Evolutionary conservation across 2,797 vertebrate species (phyloP), one percentile per base, ranked within the genome.

Genomic region (Etheostoma nigrum): DNA sequence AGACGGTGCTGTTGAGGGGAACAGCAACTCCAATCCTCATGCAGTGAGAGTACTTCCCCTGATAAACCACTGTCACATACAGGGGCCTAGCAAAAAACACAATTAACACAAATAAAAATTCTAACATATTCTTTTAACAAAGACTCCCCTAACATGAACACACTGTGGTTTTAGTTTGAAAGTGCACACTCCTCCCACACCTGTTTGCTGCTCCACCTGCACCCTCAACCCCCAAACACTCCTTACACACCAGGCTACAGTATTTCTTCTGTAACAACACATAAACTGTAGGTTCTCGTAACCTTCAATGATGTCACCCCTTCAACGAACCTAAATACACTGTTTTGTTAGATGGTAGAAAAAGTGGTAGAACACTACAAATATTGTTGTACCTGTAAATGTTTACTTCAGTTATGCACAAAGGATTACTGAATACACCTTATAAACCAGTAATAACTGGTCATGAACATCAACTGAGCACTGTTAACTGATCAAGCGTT

Each of bases 31-130:
- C 98, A 0, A 99, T 97, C 78, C 98, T 94, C 97, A 99, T 99
- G 87, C 98, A 99, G 93, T 99, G 98, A 0, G 98, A 99, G 86
- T 98, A 99, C 83, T 98, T 99, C 51, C 98, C 98, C 91, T 96
- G 97, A 93, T 99, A 99, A 69, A 99, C 98, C 90, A 99, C 97
- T 0, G 98, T 99, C 91, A 99, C 85, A 18, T 97, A 99, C 42
- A 99, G 93, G 0, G 98, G 98, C 92, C 98, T 99, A 92, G 33
- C 6, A 51, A 60, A 77, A 53, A 72, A 49, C 65, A 69, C 25
- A 23, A 2, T 1, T 1, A 47, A 51, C 18, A 71, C 11, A 30
- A 18, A 40, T 13, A 19, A 21, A 67, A 30, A 23, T 2, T 42
- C 1, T 30, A 1, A 33, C n/a, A 40, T 5, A 25, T n/a, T 11